Evolutionary conservation across 2,113 vertebrate genomes (phyloP).

Genomic region (Dasyornis broadbenti): DNA sequence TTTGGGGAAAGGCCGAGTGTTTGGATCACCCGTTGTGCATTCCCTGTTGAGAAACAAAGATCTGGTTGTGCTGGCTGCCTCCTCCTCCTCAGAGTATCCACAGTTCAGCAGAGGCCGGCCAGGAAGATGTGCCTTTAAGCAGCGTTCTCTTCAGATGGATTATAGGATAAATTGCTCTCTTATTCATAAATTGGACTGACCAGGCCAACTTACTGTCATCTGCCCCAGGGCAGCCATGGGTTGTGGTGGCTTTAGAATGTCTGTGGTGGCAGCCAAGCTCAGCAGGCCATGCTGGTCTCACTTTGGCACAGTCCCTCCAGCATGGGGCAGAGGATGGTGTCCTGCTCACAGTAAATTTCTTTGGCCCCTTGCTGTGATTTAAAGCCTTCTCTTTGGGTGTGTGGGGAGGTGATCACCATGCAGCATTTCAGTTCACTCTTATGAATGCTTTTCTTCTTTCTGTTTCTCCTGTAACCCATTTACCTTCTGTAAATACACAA

Average conservation of each 20-base stretch:
- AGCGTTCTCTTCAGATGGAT: not conserved
- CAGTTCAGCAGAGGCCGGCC: not conserved
- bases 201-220: not conserved
- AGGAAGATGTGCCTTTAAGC: not conserved
- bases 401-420: not conserved
- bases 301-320: too few relatives aligned
- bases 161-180: not conserved
- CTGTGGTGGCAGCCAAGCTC: not conserved
- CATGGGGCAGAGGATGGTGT: not conserved
- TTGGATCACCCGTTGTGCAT: not conserved
- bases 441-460: not conserved
- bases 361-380: not conserved
- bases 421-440: not conserved
- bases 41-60: not conserved
- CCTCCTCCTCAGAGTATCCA: not conserved
- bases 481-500: not conserved
- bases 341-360: not conserved
- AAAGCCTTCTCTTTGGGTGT: not conserved
- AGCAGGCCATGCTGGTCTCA: not conserved
- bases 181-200: not conserved
- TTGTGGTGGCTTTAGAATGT: not conserved
- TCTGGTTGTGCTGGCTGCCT: not conserved
- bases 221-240: not conserved
- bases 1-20: not conserved
- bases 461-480: not conserved